Base-by-base conservation (phyloP, 2,888 invertebrate genomes). In the Napeogenes sylphis region DNA sequence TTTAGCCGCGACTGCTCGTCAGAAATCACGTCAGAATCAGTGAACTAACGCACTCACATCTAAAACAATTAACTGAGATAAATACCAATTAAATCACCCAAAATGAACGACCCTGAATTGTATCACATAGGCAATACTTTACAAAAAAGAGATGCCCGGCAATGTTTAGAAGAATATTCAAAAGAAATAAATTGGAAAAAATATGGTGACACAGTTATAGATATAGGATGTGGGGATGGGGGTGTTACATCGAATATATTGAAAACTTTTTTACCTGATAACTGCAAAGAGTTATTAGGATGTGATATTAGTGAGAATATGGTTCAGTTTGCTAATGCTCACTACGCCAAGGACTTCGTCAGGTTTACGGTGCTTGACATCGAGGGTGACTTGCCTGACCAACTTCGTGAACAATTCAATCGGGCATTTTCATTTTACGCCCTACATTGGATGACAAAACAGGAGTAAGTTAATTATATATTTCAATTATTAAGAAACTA, bases 361-460 rank as follows among this genome's bases (percentile, higher is more conserved):
- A 21, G 21, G 21, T 21, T 21, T 21, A 21, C 21, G 21, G 21
- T 21, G 21, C 21, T 21, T 21, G 21, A 21, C 21, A 21, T 21
- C 21, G 21, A 21, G 21, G 21, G 21, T 21, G 21, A 21, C 21
- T 21, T 21, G 21, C 21, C 21, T 21, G 21, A 21, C 21, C 21
- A 21, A 21, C 21, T 21, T 21, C 74, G 82, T 14, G 88, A 83
- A 58, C 75, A 82, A 38, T 96, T 94, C 73, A 92, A 94, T 75
- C 94, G 95, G 75, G 91, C 93, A 0, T 93, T 95, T 59, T 96
- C 96, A 0, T 95, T 96, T 77, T 95, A 95, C 78, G 93, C 95
- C 66, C 85, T 96, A 4, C 95, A 96, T 74, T 96, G 96, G 96
- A 92, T 96, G 42, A 92, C 92, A 70, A 92, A 95, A 75, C 94